These are phyloP conservation scores for Egretta garzetta DNA, from an alignment of 2,113 vertebrate genomes.

Conservation along the genomic window DNA sequence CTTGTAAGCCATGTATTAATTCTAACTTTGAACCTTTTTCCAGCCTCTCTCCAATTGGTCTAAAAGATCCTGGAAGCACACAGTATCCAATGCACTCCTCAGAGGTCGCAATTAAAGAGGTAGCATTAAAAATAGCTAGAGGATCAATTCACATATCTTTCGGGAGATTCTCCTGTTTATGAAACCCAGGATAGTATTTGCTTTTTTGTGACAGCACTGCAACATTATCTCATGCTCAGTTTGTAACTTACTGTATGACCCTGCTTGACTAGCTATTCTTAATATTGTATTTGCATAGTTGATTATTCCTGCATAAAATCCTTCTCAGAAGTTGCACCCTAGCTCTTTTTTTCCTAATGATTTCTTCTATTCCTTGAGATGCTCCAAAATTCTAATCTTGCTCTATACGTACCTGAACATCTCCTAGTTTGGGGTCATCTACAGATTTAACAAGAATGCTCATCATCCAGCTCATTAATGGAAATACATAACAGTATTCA, in stretches of 20 bases:
- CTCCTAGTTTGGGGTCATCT: not conserved
- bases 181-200: not conserved
- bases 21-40: not conserved
- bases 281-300: not conserved
- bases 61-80: not conserved
- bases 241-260: not conserved
- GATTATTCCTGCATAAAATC: slow-evolving; percentile 7
- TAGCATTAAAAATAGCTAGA: not conserved
- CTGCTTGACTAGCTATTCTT: not conserved
- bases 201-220: not conserved
- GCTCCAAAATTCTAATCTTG: not conserved
- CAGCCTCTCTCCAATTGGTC: not conserved
- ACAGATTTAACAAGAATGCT: slow-evolving; percentile 6
- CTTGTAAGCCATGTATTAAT: not conserved
- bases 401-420: not conserved
- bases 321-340: not conserved
- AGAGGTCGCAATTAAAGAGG: not conserved
- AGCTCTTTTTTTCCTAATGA: not conserved
- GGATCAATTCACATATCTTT: not conserved
- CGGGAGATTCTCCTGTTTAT: not conserved
- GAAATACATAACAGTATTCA: not conserved
- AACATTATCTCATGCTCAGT: not conserved
- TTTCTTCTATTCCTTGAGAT: not conserved
- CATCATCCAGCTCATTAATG: slow-evolving; percentile 33
- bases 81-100: not conserved